A percentile compares a stretch with the other conserved stretches of the same genome.
Evolutionary conservation across 2,113 vertebrate species (phyloP).

Genomic region (Micromys minutus): DNA sequence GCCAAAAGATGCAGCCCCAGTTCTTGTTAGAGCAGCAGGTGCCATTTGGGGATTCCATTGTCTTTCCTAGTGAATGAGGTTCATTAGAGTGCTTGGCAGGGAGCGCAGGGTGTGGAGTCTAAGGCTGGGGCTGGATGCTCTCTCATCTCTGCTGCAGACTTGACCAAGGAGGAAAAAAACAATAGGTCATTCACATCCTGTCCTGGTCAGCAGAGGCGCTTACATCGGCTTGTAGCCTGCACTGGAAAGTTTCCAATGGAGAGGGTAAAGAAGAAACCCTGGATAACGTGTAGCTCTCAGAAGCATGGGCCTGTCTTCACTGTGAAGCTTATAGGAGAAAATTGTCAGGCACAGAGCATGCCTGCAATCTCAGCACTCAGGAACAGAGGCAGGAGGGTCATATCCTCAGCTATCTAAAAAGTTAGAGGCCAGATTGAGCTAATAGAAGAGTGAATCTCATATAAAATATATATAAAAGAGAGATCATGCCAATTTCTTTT

Average conservation of each 20-base stretch:
- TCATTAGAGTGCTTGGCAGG: conserved; percentile 63
- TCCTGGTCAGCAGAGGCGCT: conserved; percentile 47
- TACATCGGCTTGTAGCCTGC: not conserved
- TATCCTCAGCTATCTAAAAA: not conserved
- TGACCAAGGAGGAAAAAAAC: conserved; percentile 65
- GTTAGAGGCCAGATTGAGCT: not conserved
- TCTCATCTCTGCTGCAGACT: conserved; percentile 64
- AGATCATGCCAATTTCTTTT: not conserved
- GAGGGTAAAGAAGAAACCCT: not conserved
- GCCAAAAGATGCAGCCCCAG: conserved; percentile 22
- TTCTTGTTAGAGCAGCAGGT: conserved; percentile 57
- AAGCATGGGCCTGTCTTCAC: not conserved
- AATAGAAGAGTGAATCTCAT: not conserved
- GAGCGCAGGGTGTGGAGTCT: not conserved
- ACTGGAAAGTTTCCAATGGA: not conserved
- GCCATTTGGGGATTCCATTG: conserved; percentile 44
- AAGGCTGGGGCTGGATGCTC: not conserved
- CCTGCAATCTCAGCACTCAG: not conserved
- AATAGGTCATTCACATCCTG: conserved; percentile 65
- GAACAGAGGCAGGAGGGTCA: not conserved
- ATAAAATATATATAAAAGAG: not conserved
- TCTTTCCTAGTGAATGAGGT: conserved; percentile 13
- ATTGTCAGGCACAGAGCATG: not conserved
- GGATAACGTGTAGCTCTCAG: not conserved
- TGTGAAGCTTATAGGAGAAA: not conserved